These are phyloP conservation scores for Coreoperca whiteheadi DNA, from an alignment of 2,113 vertebrate species.

Conservation along the genomic window DNA sequence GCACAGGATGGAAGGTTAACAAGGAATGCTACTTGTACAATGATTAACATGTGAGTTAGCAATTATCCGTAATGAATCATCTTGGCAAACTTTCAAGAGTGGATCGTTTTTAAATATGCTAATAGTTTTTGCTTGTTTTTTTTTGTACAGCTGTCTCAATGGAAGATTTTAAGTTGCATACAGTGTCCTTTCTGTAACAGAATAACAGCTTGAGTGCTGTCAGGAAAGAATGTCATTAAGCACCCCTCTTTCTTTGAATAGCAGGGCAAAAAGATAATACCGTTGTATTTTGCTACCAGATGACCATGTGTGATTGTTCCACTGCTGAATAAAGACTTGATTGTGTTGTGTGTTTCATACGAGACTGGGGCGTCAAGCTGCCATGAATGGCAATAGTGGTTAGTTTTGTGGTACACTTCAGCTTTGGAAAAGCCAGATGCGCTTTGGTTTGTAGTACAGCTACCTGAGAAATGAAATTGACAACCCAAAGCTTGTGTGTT, in stretches of 20 bases:
- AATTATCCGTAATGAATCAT: conserved; percentile 40
- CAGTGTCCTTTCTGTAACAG: neutral
- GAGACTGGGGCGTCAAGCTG: neutral
- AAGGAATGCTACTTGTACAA: conserved; percentile 22
- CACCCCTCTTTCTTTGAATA: conserved; percentile 15
- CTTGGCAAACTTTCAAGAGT: neutral
- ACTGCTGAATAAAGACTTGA: neutral
- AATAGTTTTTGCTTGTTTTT: too few relatives aligned
- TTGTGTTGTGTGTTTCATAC: conserved; percentile 15
- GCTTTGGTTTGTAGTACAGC: neutral
- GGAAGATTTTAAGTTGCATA: neutral
- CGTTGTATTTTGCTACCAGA: neutral
- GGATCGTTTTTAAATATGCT: conserved; percentile 19
- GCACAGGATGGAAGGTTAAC: conserved; percentile 47
- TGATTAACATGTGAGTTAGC: conserved; percentile 47
- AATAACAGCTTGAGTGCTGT: conserved; percentile 1
- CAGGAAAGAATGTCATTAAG: neutral
- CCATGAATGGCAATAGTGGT: neutral
- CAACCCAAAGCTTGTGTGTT: neutral
- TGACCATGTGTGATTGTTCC: conserved; percentile 10
- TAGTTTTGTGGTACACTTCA: neutral
- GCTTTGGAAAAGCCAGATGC: neutral
- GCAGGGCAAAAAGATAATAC: conserved; percentile 9
- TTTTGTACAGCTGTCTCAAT: too few relatives aligned
- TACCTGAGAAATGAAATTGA: conserved; percentile 21